Percentiles rank a stretch among this genome's conserved stretches.
Evolutionary conservation across 2,797 vertebrate genomes (phyloP).

Genomic region (Crenuchus spilurus): DNA sequence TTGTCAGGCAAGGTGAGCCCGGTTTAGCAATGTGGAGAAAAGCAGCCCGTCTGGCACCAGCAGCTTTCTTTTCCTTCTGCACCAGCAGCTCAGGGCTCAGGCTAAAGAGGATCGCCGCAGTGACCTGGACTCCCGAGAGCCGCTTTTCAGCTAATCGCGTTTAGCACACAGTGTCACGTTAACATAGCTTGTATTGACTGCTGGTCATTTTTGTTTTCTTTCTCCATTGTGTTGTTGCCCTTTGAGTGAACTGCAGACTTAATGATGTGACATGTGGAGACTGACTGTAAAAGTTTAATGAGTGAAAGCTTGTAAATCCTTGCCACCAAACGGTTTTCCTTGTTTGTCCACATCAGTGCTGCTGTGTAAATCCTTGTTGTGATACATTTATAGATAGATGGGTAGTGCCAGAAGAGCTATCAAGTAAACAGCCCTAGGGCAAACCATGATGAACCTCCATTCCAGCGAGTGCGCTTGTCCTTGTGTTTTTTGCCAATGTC

Average conservation of each 20-base stretch:
- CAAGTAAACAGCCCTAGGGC: slow-evolving; percentile 6
- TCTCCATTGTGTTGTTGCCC: not conserved
- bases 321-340: not conserved
- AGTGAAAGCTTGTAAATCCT: slow-evolving; percentile 39
- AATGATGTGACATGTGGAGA: slow-evolving; percentile 32
- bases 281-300: slow-evolving; percentile 27
- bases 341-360: slow-evolving; percentile 27
- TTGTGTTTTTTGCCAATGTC: slow-evolving; percentile 18
- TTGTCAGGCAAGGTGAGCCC: slow-evolving; percentile 8
- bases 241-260: slow-evolving; percentile 18
- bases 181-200: slow-evolving; percentile 27
- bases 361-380: slow-evolving; percentile 23
- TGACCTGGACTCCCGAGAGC: slow-evolving; percentile 12
- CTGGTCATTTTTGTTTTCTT: slow-evolving; percentile 4
- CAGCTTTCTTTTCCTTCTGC: slow-evolving; percentile 32
- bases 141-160: slow-evolving; percentile 17
- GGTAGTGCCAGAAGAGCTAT: slow-evolving; percentile 12
- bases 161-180: slow-evolving; percentile 19
- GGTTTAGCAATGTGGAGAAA: not conserved
- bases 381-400: slow-evolving; percentile 41
- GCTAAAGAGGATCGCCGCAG: not conserved
- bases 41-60: slow-evolving; percentile 25
- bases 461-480: slow-evolving; percentile 23
- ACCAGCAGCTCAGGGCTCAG: not conserved
- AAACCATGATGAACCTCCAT: slow-evolving; percentile 26